Conservation (phyloP, 2,888 invertebrate genomes). For the Eristalis tenax region DNA sequence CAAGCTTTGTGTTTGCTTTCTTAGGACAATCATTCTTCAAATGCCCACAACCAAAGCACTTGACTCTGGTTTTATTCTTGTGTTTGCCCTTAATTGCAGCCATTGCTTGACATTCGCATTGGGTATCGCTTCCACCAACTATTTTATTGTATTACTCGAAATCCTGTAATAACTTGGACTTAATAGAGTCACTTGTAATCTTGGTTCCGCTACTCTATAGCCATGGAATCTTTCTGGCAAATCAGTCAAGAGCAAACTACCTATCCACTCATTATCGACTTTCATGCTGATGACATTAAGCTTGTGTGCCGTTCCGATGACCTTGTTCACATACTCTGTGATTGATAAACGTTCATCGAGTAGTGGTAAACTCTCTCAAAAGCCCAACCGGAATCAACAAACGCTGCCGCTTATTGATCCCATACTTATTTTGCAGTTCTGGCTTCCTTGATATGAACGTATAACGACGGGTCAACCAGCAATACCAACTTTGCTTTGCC, state of each 20-base stretch:
- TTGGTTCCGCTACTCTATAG: slow-evolving; percentile 28
- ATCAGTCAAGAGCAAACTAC: slow-evolving; percentile 74
- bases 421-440: background rate
- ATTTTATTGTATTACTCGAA: no score
- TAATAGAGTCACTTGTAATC: slow-evolving; percentile 10
- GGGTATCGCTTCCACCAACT: no score
- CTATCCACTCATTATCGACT: slow-evolving; percentile 73
- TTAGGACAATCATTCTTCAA: no score
- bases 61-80: no score
- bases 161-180: slow-evolving; percentile 42
- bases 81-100: no score
- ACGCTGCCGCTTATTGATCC: background rate
- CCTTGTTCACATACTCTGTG: slow-evolving; percentile 65
- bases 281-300: slow-evolving; percentile 10
- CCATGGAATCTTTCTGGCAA: slow-evolving; percentile 65
- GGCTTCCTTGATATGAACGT: slow-evolving; percentile 2
- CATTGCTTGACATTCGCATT: no score
- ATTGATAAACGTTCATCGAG: slow-evolving; percentile 3
- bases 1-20: no score
- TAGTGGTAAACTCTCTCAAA: background rate
- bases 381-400: background rate
- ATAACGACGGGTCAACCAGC: background rate
- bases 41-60: no score
- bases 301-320: slow-evolving; percentile 73
- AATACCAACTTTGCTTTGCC: background rate